Conservation (phyloP, 1,140 invertebrate species). For the Matsumurasca onukii region DNA sequence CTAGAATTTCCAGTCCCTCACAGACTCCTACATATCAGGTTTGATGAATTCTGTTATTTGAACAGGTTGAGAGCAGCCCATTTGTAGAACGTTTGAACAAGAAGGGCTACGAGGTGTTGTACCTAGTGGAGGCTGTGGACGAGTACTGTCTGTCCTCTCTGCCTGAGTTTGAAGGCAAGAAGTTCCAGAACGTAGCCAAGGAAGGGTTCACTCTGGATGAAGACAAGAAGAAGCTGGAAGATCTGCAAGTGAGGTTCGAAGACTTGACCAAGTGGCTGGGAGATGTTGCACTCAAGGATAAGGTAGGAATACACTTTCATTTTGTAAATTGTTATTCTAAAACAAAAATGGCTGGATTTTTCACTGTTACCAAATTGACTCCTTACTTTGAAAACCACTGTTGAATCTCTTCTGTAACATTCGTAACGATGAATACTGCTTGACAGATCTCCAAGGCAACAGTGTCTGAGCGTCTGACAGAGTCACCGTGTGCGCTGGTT, state of each 20-base stretch:
- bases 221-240: constrained; percentile 78
- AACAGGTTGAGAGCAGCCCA: constrained; percentile 86
- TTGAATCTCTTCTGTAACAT: not conserved
- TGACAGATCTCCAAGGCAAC: constrained; percentile 72
- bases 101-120: constrained; percentile 96
- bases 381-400: not conserved
- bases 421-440: not conserved
- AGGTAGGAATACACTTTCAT: constrained; percentile 52
- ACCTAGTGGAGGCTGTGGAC: constrained; percentile 95
- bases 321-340: no score
- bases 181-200: constrained; percentile 99
- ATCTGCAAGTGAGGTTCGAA: constrained; percentile 80
- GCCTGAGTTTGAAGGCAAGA: constrained; percentile 99
- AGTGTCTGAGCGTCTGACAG: constrained; percentile 87
- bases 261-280: constrained; percentile 90
- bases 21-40: no score
- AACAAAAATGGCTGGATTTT: not conserved
- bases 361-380: not conserved
- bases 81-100: constrained; percentile 93
- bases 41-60: no score
- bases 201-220: constrained; percentile 92
- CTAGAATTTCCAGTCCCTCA: no score
- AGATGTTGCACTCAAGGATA: constrained; percentile 82
- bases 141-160: constrained; percentile 96
- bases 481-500: constrained; percentile 95